A percentile compares a stretch with the other conserved stretches of the same genome.
These are phyloP conservation scores for Lytechinus pictus DNA, from an alignment of 35 echinoderm and acorn worm species.

Conservation along the genomic window DNA sequence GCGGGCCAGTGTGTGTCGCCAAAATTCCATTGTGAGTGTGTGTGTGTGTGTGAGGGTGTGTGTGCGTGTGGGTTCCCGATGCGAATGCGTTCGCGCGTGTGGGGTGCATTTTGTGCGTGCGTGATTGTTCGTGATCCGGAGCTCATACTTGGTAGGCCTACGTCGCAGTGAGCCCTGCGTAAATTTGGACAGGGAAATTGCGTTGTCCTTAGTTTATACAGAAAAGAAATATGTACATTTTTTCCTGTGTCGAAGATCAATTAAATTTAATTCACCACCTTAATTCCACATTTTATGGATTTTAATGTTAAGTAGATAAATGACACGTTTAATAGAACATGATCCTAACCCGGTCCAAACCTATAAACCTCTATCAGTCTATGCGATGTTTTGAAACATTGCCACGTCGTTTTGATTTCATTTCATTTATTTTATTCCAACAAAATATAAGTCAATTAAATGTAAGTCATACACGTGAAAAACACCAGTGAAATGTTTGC, in stretches of 20 bases:
- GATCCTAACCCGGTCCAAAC: no score
- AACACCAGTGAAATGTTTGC: not conserved
- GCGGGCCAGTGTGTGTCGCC: not conserved
- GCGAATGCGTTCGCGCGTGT: not conserved
- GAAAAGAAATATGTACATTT: not conserved
- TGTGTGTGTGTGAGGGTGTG: not conserved
- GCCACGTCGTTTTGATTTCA: no score
- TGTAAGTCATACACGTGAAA: not conserved
- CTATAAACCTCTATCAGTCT: no score
- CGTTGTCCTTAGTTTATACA: not conserved
- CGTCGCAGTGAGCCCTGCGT: not conserved
- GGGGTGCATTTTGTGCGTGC: not conserved
- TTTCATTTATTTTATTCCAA: no score
- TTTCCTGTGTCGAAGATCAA: not conserved
- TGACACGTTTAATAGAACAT: not conserved
- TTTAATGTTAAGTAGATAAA: not conserved
- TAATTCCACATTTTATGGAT: not conserved
- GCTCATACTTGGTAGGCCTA: no score
- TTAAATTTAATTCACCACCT: not conserved
- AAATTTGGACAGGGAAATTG: not conserved
- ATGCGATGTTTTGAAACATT: no score
- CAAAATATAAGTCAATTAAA: no score
- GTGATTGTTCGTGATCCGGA: not conserved
- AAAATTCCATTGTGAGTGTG: not conserved
- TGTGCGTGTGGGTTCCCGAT: not conserved